Evolutionary conservation across 2,113 vertebrate species (phyloP), one percentile per base, ranked within the genome.

Genomic region (Macroglossus sobrinus): DNA sequence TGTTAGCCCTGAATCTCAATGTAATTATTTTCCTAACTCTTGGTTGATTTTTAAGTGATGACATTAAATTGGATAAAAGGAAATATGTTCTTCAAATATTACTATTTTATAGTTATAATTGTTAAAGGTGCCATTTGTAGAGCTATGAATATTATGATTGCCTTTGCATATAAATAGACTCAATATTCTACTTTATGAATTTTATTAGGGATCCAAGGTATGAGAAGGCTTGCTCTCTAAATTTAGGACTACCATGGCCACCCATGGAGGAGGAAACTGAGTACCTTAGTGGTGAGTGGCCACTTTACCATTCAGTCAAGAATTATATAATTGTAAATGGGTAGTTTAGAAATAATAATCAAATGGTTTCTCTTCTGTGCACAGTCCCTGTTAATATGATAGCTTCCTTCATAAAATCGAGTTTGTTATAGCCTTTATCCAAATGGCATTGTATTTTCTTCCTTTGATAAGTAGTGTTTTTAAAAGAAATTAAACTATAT

Each of bases 381-480:
- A 63, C 21, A 40, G 2, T 63, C 33, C 66, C 59, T 57, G 16
- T 40, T 92, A 68, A 84, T 30, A n/a, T 38, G 72, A 81, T 13
- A 81, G 15, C n/a, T 40, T 24, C 55, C 15, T 63, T 87, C n/a
- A 63, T 43, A 84, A 93, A 85, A 68, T 61, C 22, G 80, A 84
- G 13, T 38, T 35, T 71, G 78, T 72, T 71, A 28, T 55, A 75
- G n/a, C 71, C 33, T 93, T 74, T 72, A 43, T 96, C 30, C 45
- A 87, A 96, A 69, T 50, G 38, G 4, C 15, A 38, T 76, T 93
- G 38, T 68, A 43, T 93, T 95, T 93, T 88, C 80, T 96, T 96
- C 47, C 28, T 63, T 72, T 90, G 87, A 61, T 57, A 93, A 92
- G 28, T 59, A 87, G 13, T 61, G 4, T 35, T 84, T 91, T 68